A percentile compares a stretch with the other conserved stretches of the same genome.
phyloP scores from a whole-genome alignment of 2,797 vertebrate genomes.

The Falco berigora region DNA sequence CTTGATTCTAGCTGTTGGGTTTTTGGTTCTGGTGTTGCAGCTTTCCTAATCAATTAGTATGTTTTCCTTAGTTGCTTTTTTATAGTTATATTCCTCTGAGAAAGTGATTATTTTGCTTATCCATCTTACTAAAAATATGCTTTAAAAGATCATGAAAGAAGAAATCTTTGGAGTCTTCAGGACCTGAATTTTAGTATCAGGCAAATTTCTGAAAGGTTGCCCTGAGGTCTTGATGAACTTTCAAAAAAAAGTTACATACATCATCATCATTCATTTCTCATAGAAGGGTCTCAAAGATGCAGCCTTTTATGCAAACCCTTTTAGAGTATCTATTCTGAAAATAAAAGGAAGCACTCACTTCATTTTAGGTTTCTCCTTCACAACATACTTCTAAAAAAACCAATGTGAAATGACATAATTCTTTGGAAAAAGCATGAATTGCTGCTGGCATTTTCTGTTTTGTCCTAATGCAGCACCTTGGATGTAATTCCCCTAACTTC shows the following conservation, averaged over 20 bases:
- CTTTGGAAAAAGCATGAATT: not conserved
- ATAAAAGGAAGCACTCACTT: not conserved
- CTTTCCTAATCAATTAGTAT: not conserved
- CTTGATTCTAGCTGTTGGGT: not conserved
- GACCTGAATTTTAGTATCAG: not conserved
- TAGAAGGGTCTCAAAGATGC: not conserved
- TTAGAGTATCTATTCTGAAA: not conserved
- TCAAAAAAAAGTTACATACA: rapidly evolving
- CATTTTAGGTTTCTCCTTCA: not conserved
- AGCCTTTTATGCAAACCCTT: not conserved
- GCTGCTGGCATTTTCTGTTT: not conserved
- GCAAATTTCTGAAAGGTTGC: not conserved
- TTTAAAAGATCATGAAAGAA: not conserved
- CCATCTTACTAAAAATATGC: not conserved
- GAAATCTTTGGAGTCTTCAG: not conserved
- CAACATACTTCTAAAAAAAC: not conserved
- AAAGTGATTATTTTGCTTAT: not conserved
- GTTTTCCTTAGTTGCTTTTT: not conserved
- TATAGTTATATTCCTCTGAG: not conserved
- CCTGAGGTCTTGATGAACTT: not conserved
- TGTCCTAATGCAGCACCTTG: not conserved
- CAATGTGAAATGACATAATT: not conserved
- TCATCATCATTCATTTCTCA: not conserved
- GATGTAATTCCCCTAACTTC: not conserved
- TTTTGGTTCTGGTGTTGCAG: not conserved